Evolutionary conservation across 2,888 invertebrate species (phyloP).

Genomic region (Machimus atricapillus): DNA sequence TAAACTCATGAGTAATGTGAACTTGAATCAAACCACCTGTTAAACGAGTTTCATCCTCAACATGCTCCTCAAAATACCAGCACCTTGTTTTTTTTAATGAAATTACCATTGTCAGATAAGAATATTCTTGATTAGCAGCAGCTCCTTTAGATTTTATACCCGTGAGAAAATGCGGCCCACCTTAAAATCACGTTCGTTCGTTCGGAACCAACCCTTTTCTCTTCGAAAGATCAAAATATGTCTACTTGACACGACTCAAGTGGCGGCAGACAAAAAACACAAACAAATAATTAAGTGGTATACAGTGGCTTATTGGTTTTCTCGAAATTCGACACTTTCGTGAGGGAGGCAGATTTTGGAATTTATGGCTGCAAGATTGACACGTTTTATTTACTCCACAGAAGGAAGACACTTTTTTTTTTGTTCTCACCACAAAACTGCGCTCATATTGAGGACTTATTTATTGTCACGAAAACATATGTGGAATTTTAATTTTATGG

Average conservation of each 20-base stretch:
- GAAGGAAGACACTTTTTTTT: neutral
- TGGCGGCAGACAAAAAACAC: constrained; percentile 10
- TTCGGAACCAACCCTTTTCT: constrained; percentile 11
- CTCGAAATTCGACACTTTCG: constrained; percentile 44
- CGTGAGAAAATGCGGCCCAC: constrained; percentile 24
- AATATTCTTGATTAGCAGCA: neutral
- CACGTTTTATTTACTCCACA: constrained; percentile 27
- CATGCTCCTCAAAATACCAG: neutral
- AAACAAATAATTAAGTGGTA: constrained; percentile 39
- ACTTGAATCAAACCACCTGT: neutral
- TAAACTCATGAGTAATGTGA: no score
- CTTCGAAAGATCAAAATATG: neutral
- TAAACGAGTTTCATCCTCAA: neutral
- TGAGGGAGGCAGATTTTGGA: constrained; percentile 6
- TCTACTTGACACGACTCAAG: constrained; percentile 32
- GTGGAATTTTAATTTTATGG: neutral
- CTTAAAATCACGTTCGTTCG: constrained; percentile 9
- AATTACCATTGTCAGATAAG: neutral
- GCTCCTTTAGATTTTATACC: neutral
- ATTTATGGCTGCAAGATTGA: constrained; percentile 24
- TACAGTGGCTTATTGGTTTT: constrained; percentile 44
- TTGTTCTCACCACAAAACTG: neutral
- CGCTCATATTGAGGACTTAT: neutral
- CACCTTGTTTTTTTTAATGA: neutral
- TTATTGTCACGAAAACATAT: neutral